These are phyloP conservation scores for Neostethus bicornis DNA, from an alignment of 2,797 vertebrate species.

Conservation along the genomic window DNA sequence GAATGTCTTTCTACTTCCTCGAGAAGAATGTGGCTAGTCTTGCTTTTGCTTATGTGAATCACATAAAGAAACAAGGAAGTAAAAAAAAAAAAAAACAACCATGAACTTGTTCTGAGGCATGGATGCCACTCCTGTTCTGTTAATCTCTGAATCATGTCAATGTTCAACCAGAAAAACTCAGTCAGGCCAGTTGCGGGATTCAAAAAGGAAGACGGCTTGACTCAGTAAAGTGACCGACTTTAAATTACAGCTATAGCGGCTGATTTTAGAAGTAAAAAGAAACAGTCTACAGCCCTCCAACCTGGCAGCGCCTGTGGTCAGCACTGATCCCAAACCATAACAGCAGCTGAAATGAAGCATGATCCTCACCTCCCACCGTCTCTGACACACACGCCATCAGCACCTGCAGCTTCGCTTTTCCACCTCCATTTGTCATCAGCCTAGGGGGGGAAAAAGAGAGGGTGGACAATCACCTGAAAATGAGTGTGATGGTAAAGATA, in stretches of 20 bases:
- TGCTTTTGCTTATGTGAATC: background rate
- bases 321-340: conserved; percentile 32
- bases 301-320: conserved; percentile 32
- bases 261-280: conserved; percentile 39
- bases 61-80: too few species aligned
- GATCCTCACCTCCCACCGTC: conserved; percentile 17
- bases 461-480: conserved; percentile 65
- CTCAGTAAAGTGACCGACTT: background rate
- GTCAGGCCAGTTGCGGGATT: too few species aligned
- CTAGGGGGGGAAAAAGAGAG: conserved; percentile 37
- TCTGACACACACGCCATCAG: conserved; percentile 30
- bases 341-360: conserved; percentile 57
- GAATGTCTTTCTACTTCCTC: background rate
- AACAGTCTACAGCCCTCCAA: conserved; percentile 44
- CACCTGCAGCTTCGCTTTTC: conserved; percentile 63
- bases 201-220: too few species aligned
- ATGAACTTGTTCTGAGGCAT: background rate
- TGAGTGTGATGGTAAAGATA: conserved; percentile 66
- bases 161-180: conserved; percentile 32
- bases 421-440: conserved; percentile 70
- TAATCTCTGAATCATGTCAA: background rate
- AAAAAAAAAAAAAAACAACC: background rate
- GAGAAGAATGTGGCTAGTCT: conserved; percentile 1
- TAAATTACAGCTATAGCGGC: conserved; percentile 41
- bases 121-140: background rate